These are phyloP conservation scores for Neopelma chrysocephalum DNA, from an alignment of 2,797 vertebrate genomes.

Conservation along the genomic window DNA sequence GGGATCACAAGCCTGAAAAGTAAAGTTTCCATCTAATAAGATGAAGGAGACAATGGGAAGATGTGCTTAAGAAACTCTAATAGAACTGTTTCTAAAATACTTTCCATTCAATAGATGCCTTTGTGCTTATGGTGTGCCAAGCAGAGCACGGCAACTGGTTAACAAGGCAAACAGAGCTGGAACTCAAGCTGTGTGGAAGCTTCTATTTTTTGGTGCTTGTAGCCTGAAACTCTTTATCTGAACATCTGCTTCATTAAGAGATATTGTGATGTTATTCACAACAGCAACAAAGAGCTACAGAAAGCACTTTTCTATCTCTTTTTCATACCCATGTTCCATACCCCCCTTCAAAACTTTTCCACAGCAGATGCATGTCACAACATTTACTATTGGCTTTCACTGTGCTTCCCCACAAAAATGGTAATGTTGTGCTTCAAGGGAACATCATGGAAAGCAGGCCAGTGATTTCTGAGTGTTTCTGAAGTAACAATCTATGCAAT, in stretches of 20 bases:
- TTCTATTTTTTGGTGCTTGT: neutral
- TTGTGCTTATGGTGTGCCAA: neutral
- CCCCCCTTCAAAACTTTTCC: neutral
- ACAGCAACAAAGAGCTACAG: conserved; percentile 36
- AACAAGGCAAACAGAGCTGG: neutral
- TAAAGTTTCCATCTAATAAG: neutral
- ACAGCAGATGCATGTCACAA: neutral
- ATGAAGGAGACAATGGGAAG: neutral
- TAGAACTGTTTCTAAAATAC: neutral
- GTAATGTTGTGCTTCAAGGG: neutral
- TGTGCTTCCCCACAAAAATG: neutral
- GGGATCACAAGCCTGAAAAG: neutral
- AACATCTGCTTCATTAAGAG: conserved; percentile 66
- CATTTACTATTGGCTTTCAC: neutral
- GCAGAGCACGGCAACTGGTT: neutral
- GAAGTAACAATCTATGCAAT: neutral
- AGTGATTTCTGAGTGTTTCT: neutral
- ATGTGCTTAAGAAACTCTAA: neutral
- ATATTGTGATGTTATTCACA: conserved; percentile 37
- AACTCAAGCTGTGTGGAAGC: neutral
- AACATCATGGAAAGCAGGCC: neutral
- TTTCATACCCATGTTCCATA: neutral
- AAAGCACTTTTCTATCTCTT: neutral
- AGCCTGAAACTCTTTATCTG: conserved; percentile 35
- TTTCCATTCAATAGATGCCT: neutral